Evolutionary conservation across 2,888 invertebrate genomes (phyloP), one percentile per base, ranked within the genome.

Genomic region (Pachycephus smyrnensis): DNA sequence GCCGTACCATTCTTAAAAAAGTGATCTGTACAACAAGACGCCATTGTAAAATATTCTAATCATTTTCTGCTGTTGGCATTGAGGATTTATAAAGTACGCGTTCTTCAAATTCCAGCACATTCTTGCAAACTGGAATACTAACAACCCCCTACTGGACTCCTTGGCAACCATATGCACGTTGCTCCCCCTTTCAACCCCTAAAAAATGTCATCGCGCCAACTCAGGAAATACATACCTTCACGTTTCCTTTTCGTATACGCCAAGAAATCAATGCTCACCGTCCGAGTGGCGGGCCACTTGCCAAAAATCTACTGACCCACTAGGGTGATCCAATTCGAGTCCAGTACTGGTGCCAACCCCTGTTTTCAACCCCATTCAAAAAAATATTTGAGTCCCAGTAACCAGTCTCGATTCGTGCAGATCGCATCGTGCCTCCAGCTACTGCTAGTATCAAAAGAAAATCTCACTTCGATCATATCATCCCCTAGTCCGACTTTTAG

Each of bases 251-350:
- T 55, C 6, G 9, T 23, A 15, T 23, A 55, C 15, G 55, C 55
- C 55, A 55, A 23, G 55, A 55, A 55, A 55, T 55, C 55, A 23
- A 55, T 55, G 55, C 9, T 23, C 15, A 55, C 9, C 15, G 55
- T 55, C 55, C 55, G 23, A 55, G 55, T 55, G 73, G 73, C 75
- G 81, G 83, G 80, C 80, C 78, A 84, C 79, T 79, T 83, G 83
- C 84, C 86, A 86, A 85, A 85, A 86, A 80, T 80, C 79, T 74
- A 69, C 80, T 36, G 75, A 79, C 69, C 79, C 80, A 79, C 37
- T 76, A 76, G 74, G 23, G 23, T 2, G 55, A 23, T 55, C 23
- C 55, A 23, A 23, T 23, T 9, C 55, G 15, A 55, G 9, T 23
- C 9, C 2, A 23, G 1, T 9, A 1, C 15, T 23, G 23, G 23